Evolutionary conservation across 2,113 vertebrate species (phyloP).

Genomic region (Callaeas wilsoni): DNA sequence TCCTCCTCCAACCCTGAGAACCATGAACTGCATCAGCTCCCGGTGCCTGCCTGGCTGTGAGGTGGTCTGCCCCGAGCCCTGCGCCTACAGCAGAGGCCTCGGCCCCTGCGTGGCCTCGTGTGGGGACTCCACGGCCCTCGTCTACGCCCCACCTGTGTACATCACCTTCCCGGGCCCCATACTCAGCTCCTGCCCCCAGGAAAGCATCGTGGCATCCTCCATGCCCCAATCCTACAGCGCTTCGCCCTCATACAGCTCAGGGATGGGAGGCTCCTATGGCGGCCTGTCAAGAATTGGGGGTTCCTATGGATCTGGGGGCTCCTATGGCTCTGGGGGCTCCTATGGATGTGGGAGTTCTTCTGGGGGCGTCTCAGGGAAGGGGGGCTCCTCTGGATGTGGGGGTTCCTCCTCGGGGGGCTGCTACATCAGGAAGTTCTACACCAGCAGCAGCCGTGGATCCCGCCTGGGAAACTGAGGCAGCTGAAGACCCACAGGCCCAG

Average conservation of each 20-base stretch:
- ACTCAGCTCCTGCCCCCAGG: neutral
- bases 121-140: neutral
- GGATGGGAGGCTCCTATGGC: neutral
- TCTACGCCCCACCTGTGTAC: accelerated
- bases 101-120: neutral
- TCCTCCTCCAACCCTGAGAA: neutral
- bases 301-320: accelerated
- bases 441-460: neutral
- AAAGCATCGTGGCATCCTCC: neutral
- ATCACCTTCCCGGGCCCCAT: neutral
- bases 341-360: neutral
- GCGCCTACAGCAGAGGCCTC: neutral
- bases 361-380: neutral
- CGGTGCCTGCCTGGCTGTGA: neutral
- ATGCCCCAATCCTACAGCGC: neutral
- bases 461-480: neutral
- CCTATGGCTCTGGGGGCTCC: neutral
- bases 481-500: accelerated
- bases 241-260: accelerated
- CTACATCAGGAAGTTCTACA: neutral
- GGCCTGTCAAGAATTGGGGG: neutral
- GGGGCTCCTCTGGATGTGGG: neutral
- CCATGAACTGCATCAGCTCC: slow-evolving; percentile 1
- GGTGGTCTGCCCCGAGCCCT: neutral
- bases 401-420: neutral